Base-by-base conservation (phyloP, 2,113 vertebrate genomes). In the Syrrhaptes paradoxus region DNA sequence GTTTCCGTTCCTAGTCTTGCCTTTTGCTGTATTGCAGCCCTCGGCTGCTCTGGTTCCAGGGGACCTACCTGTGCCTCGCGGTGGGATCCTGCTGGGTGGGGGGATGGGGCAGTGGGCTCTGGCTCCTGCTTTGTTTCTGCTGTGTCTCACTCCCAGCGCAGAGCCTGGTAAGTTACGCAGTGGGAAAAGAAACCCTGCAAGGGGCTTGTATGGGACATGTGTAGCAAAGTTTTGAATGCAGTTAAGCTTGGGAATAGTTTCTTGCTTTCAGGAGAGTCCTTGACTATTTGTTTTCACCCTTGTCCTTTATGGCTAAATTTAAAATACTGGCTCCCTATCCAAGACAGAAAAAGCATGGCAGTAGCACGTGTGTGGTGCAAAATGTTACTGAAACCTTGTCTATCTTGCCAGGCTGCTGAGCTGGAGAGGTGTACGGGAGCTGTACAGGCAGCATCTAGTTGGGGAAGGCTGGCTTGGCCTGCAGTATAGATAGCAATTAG, bases 91-190 rank as follows among this genome's bases (percentile, higher is more conserved):
- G 25, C 52, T 54, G 49, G 16, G 15, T 25, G 28, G 11, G 45
- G 22, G 16, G 11, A 15, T 0, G 1, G 26, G 61, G 8, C 14
- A 15, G 17, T 0, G 14, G 45, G 8, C 3, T 59, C 6, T 24
- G 3, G 22, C 51, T 65, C 65, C 22, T 76, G 24, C 19, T 17
- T 70, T 38, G 28, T 11, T 68, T 26, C n/a, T 62, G 41, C 26
- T 38, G 13, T 10, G 6, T 65, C 22, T 55, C 13, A 19, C 17
- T n/a, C 18, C 17, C 25, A 31, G n/a, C 18, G 6, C 61, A 22
- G 52, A 57, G 16, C 26, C 32, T 45, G 6, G 0, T 17, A 32
- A 2, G 1, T 73, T 41, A 41, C 0, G 6, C 52, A 8, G 51
- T 7, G 20, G 34, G 28, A 57, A 14, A 80, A 24, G 32, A 70